Conservation (phyloP, 2,888 invertebrate genomes). For the Strigamia maritima region DNA sequence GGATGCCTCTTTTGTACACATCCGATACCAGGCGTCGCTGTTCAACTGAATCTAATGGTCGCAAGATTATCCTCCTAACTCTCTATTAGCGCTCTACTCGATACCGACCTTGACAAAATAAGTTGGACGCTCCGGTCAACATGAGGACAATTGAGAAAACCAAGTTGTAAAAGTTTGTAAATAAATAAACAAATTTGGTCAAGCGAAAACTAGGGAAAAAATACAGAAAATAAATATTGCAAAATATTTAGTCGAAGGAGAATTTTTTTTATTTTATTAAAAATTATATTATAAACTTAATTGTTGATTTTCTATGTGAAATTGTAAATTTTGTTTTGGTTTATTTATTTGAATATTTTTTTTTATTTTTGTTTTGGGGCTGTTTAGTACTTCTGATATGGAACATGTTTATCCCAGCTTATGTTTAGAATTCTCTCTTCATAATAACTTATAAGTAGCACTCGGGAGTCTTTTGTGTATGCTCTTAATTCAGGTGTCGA, state of each 20-base stretch:
- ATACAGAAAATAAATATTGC: too few relatives aligned
- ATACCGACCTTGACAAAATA: not conserved
- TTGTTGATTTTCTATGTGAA: too few relatives aligned
- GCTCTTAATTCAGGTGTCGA: constrained; percentile 19
- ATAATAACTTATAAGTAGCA: constrained; percentile 8
- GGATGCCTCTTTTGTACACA: constrained; percentile 6
- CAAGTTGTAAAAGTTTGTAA: not conserved
- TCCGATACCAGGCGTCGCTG: constrained; percentile 19
- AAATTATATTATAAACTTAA: too few relatives aligned
- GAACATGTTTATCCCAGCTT: not conserved
- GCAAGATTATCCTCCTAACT: constrained; percentile 11
- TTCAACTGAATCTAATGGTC: constrained; percentile 12
- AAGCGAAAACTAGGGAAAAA: too few relatives aligned
- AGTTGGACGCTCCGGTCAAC: not conserved
- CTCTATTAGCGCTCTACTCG: not conserved
- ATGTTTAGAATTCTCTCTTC: not conserved
- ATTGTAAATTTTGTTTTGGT: too few relatives aligned
- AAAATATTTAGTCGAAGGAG: too few relatives aligned
- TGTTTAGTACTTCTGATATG: not conserved
- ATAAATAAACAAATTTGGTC: too few relatives aligned
- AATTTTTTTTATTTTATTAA: too few relatives aligned
- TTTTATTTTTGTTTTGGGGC: too few relatives aligned
- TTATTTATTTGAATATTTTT: too few relatives aligned
- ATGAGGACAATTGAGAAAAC: not conserved
- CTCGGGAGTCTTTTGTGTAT: not conserved